These are phyloP conservation scores for Hetaerina titia DNA, from an alignment of 2,888 invertebrate genomes.

Conservation along the genomic window DNA sequence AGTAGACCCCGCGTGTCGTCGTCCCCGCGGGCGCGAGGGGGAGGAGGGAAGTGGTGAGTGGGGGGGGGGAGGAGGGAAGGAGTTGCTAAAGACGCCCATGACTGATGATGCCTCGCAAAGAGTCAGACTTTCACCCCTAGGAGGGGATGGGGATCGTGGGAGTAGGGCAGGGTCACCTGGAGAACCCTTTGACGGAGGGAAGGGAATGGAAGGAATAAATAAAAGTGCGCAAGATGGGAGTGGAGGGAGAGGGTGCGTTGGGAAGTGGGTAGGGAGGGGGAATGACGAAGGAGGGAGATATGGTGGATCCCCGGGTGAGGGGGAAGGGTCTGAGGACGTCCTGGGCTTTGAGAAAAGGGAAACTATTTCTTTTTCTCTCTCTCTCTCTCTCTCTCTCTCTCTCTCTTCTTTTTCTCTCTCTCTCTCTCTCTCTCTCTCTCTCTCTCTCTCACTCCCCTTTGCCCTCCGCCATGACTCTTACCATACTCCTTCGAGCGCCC, in stretches of 20 bases:
- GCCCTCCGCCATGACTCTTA: neutral
- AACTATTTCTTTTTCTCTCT: neutral
- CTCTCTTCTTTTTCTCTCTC: neutral
- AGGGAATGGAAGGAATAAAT: neutral
- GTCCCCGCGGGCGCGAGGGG: no score
- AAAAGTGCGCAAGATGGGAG: no score
- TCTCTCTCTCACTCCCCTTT: neutral
- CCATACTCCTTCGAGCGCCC: neutral
- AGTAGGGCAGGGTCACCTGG: neutral
- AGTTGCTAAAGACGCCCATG: neutral
- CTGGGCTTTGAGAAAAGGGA: neutral
- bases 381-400: neutral
- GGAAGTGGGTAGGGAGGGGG: neutral
- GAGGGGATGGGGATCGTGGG: neutral
- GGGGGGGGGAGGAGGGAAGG: neutral
- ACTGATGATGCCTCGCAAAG: slow-evolving; percentile 30
- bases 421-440: neutral
- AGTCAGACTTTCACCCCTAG: slow-evolving; percentile 47
- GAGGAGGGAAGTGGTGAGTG: neutral
- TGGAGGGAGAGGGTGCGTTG: neutral
- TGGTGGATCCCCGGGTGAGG: neutral
- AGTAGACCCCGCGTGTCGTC: no score
- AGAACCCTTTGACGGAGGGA: neutral
- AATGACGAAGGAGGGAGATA: neutral
- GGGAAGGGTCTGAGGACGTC: neutral